Conservation (phyloP, 2,797 vertebrate species). For the Prunella strophiata region DNA sequence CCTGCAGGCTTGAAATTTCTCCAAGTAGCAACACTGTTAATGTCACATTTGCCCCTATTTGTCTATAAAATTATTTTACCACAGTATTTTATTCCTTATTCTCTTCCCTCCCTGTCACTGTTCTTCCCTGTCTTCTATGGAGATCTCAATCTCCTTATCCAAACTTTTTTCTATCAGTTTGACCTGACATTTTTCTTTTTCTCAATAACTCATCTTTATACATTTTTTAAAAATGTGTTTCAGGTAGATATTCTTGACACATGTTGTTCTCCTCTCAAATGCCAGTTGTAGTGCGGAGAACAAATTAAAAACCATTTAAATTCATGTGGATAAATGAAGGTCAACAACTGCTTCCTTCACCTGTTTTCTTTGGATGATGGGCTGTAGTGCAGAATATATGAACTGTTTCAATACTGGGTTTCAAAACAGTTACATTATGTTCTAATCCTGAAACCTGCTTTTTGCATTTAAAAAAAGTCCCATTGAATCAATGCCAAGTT, state of each 20-base stretch:
- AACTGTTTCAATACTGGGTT: background rate
- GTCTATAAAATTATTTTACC: background rate
- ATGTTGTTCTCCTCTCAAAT: background rate
- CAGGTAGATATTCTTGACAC: background rate
- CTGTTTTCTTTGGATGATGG: background rate
- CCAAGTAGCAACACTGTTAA: background rate
- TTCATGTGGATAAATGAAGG: background rate
- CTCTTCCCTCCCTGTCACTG: background rate
- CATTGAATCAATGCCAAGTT: background rate
- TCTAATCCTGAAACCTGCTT: background rate
- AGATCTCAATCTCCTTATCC: background rate
- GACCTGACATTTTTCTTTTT: background rate
- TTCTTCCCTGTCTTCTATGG: background rate
- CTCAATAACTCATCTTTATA: background rate
- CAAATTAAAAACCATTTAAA: background rate
- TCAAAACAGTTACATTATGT: background rate
- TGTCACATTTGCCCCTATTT: background rate
- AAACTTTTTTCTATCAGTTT: background rate
- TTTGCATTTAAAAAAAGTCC: background rate
- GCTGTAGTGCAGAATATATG: background rate
- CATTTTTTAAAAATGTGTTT: background rate
- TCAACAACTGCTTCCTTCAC: background rate
- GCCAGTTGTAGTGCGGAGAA: background rate
- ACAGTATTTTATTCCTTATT: background rate
- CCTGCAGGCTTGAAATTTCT: background rate